Percentiles rank a stretch among this genome's conserved stretches.
phyloP scores from a whole-genome alignment of 2,113 vertebrate genomes.

The Anguilla rostrata region DNA sequence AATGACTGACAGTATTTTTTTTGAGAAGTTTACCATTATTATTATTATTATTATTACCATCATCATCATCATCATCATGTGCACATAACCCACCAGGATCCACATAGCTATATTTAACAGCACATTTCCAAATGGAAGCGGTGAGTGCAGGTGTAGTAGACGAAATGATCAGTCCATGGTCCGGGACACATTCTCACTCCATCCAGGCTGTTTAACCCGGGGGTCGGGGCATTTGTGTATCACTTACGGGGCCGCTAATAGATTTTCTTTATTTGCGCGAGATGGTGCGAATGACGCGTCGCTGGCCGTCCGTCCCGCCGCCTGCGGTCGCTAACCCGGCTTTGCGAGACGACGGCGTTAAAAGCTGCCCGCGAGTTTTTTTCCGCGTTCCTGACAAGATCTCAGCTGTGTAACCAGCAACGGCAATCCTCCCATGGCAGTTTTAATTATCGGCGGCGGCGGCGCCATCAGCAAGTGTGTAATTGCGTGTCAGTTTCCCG shows the following conservation, averaged over 20 bases:
- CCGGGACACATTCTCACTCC: slow-evolving; percentile 38
- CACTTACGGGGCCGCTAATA: slow-evolving; percentile 84
- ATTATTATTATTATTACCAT: neutral
- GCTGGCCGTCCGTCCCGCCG: slow-evolving; percentile 60
- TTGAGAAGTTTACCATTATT: neutral
- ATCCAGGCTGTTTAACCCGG: slow-evolving; percentile 77
- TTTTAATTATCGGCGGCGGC: slow-evolving; percentile 90
- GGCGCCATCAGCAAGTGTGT: slow-evolving; percentile 93
- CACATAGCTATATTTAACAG: neutral
- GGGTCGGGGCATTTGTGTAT: slow-evolving; percentile 75
- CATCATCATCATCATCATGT: neutral
- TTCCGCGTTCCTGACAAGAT: slow-evolving; percentile 82
- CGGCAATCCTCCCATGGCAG: slow-evolving; percentile 87
- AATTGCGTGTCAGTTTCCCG: slow-evolving; percentile 91
- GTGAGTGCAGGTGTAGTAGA: slow-evolving; percentile 41
- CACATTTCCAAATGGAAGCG: slow-evolving; percentile 48
- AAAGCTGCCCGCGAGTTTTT: slow-evolving; percentile 68
- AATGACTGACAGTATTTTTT: too few relatives aligned
- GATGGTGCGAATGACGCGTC: slow-evolving; percentile 74
- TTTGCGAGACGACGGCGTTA: slow-evolving; percentile 66
- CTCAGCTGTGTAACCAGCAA: slow-evolving; percentile 82
- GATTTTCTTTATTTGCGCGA: slow-evolving; percentile 84
- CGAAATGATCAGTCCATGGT: slow-evolving; percentile 54
- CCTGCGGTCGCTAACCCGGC: slow-evolving; percentile 64
- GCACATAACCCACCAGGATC: neutral